These are phyloP conservation scores for Lasiurus borealis DNA, from an alignment of 2,113 vertebrate species.

Conservation along the genomic window DNA sequence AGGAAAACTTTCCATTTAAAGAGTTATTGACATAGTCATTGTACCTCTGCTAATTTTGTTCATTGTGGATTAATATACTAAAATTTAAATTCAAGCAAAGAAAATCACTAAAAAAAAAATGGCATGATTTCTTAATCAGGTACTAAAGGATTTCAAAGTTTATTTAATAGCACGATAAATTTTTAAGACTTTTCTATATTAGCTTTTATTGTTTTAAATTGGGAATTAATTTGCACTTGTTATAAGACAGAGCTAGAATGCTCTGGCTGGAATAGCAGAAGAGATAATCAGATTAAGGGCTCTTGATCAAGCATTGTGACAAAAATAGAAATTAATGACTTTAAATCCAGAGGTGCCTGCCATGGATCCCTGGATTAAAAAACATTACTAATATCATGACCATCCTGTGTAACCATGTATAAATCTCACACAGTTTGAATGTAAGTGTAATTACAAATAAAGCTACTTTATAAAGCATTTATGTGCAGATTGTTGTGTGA, in stretches of 20 bases:
- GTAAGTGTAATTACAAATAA: neutral
- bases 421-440: constrained; percentile 29
- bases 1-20: constrained; percentile 17
- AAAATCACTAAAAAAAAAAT: constrained; percentile 27
- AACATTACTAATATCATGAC: constrained; percentile 48
- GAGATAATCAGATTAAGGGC: constrained; percentile 73
- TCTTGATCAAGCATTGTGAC: constrained; percentile 57
- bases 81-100: constrained; percentile 53
- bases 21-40: neutral
- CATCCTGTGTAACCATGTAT: neutral
- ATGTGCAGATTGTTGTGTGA: neutral
- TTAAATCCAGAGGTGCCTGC: constrained; percentile 68
- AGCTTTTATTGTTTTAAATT: neutral
- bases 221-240: constrained; percentile 52
- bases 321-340: constrained; percentile 82
- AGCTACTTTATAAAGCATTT: neutral
- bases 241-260: neutral
- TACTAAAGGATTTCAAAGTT: constrained; percentile 38
- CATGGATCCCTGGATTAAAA: constrained; percentile 66
- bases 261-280: constrained; percentile 53
- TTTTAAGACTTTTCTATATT: constrained; percentile 28
- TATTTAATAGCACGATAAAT: constrained; percentile 30
- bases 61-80: neutral
- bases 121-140: neutral
- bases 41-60: neutral